Base-by-base conservation (phyloP, 2,113 vertebrate genomes). In the Eupsittula cactorum region DNA sequence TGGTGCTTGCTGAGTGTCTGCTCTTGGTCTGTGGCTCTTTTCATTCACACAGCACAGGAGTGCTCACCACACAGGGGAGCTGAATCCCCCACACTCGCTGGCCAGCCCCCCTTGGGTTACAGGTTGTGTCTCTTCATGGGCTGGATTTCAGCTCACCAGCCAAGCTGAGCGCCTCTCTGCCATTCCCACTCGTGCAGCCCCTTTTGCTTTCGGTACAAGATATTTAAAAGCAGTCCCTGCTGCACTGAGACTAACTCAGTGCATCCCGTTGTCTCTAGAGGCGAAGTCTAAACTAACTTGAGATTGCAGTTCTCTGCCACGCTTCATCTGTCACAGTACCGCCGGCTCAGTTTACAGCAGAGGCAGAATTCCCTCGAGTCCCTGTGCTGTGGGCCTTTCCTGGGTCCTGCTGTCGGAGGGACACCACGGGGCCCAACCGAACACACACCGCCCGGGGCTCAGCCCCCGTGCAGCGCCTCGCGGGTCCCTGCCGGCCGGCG, bases 21-120 rank as follows among this genome's bases (percentile, higher is more conserved):
- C 23, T 64, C 46, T 42, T 5, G 1, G 25, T 3, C n/a, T 3
- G 16, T 1, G 4, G 7, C 13, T 23, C 69, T 39, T 25, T 14
- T 11, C 41, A 1, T 16, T 16, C 41, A 1, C 12, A 2, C 37
- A 1, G 25, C 1, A 1, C 1, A 0, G 53, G 33, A 39, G 50
- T 0, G 14, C 71, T 69, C 52, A 0, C 25, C 2, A 39, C 4
- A 47, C 69, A 19, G 24, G 1, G 7, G 41, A 2, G 8, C 5
- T 3, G 2, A 20, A 19, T 44, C 41, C 9, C 11, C 49, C 67
- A 25, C 59, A 15, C 33, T 15, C 29, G 0, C 41, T 3, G 25
- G 29, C 37, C 68, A 41, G 50, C 46, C 31, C 69, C 31, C 29
- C n/a, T 2, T 3, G 57, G 55, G n/a, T 47, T n/a, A 6, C 75